Evolutionary conservation across 2,888 invertebrate genomes (phyloP), one percentile per base, ranked within the genome.

Genomic region (Andrena hattorfiana): DNA sequence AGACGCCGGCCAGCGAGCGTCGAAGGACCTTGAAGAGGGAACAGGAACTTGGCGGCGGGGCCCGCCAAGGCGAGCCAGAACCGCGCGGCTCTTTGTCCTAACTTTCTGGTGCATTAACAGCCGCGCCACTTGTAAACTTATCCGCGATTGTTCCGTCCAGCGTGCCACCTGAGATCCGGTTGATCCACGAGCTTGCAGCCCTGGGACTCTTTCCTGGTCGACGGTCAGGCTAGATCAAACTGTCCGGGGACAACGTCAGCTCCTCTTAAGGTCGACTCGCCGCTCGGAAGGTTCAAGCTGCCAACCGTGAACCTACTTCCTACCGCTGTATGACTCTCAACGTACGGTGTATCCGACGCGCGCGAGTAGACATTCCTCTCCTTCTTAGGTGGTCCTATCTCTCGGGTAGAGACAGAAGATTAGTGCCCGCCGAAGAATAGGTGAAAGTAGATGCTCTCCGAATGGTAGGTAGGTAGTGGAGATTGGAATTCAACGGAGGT

Each of bases 21-120:
- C 68, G 83, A 32, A n/a, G 85, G 88, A 88, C 91, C 91, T 91
- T 90, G 90, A 89, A 80, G 89, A 87, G 85, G 89, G 88, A 92
- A 87, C 91, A 91, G 92, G 92, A 92, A 92, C 89, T 89, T 80
- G 69, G 68, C 84, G 84, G 84, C 42, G 86, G 83, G 78, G 78
- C 77, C 32, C 84, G 84, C 76, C 91, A 91, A 91, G 91, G 91
- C 87, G 85, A 91, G 85, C 90, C 83, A 79, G 89, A 90, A 88
- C 88, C 54, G 74, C 51, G 51, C 63, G 59, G 28, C 81, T 80
- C 86, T 83, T 83, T 81, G 81, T 88, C 81, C 79, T 51, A 74
- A 76, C 66, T 71, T 71, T 84, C 71, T 64, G 78, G 20, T 35
- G 67, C 80, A 60, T 62, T 56, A 66, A 74, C 70, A 35, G 28